Base-by-base conservation (phyloP, 1,140 invertebrate species). In the Steinernema khuongi region DNA sequence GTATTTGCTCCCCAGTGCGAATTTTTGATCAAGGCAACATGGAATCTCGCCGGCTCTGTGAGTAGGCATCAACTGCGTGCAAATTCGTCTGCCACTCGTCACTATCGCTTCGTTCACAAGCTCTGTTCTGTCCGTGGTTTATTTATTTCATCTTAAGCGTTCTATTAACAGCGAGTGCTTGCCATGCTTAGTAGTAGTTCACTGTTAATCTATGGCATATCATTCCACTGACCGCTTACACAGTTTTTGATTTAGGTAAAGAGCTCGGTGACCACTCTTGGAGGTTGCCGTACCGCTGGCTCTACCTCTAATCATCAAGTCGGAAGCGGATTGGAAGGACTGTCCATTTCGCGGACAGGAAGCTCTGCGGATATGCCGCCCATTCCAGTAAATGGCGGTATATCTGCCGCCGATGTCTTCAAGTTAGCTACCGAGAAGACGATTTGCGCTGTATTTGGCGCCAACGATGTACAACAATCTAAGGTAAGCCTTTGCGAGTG, bases 51-150 rank as follows among this genome's bases (percentile, higher is more conserved):
- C 19, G 22, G 50, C 19, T 60, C 50, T 60, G 50, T 60, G 50
- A 60, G 50, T 60, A 22, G 50, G 22, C 50, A 11, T 60, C 22
- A 60, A 4, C 50, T 14, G 4, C 7, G 7, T 41, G 36, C 36
- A 41, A 41, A 14, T 7, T 60, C 50, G 7, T n/a, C 4, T 60
- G 50, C 22, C 26, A 7, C 26, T 26, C 50, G 14, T 26, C 50
- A 22, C 50, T 60, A 11, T 60, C 50, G 50, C 50, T 60, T 14
- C 50, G 14, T 60, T 60, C 11, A 11, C 50, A 68, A 68, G 28
- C 69, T 19, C 71, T 72, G 41, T 72, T 36, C 70, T 73, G 74
- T 50, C 32, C 50, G 33, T 41, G 43, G 26, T 36, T 66, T 33
- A 17, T 66, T 50, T 67, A 7, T 31, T 74, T 71, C 41, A 30